These are phyloP conservation scores for Notospermus geniculatus DNA, from an alignment of 1,140 invertebrate genomes.

Conservation along the genomic window DNA sequence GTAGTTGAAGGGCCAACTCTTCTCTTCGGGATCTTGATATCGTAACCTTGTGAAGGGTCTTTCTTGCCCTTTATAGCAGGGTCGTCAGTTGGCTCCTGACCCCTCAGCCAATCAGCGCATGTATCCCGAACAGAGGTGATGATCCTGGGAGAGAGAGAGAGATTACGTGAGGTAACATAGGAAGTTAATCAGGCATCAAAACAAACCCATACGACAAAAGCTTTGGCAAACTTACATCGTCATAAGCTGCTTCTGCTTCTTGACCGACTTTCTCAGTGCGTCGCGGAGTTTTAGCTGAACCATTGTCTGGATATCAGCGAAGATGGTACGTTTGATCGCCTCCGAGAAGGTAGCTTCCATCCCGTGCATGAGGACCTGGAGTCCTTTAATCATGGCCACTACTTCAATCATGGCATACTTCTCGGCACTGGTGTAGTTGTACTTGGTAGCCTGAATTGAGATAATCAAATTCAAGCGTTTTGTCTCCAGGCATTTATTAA, in stretches of 20 bases:
- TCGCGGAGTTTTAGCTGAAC: conserved; percentile 88
- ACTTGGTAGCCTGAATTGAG: conserved; percentile 73
- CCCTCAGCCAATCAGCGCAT: conserved; percentile 92
- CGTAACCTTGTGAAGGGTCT: conserved; percentile 86
- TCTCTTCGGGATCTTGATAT: conserved; percentile 85
- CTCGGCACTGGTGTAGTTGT: conserved; percentile 97
- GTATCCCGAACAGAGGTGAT: conserved; percentile 94
- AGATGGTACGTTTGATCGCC: conserved; percentile 91
- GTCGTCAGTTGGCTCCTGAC: conserved; percentile 85
- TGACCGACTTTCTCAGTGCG: conserved; percentile 92
- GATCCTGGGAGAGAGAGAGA: conserved; percentile 74
- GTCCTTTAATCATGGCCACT: conserved; percentile 98
- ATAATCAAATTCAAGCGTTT: background rate
- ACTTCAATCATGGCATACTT: conserved; percentile 98
- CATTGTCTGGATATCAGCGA: conserved; percentile 96
- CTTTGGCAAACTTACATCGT: conserved; percentile 77
- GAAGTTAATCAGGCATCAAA: too few relatives aligned
- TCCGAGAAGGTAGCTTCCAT: conserved; percentile 98
- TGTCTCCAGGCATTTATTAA: too few relatives aligned
- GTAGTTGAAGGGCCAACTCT: conserved; percentile 77
- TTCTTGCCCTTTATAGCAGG: conserved; percentile 94
- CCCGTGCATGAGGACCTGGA: conserved; percentile 92
- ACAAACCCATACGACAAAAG: too few relatives aligned
- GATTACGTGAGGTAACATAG: too few relatives aligned
- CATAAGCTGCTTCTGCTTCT: conserved; percentile 97